These are phyloP conservation scores for Hemicrepidius hirtus DNA, from an alignment of 2,888 invertebrate genomes.

Conservation along the genomic window DNA sequence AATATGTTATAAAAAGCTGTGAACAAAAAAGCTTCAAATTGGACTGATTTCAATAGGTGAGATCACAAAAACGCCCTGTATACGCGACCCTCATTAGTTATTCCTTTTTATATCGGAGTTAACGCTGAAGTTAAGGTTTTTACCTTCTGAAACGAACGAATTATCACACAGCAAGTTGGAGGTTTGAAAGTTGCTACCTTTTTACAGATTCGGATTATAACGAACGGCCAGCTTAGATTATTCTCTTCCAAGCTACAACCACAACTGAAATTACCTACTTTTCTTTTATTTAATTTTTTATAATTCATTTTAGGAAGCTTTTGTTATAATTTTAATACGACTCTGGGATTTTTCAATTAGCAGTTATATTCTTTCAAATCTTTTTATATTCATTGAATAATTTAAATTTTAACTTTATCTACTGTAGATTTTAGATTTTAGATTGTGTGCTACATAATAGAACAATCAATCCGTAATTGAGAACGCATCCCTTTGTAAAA, in stretches of 20 bases:
- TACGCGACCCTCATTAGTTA: slow-evolving; percentile 35
- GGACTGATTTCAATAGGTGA: slow-evolving; percentile 31
- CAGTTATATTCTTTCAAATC: no score
- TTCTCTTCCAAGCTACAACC: neutral
- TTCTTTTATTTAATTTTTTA: no score
- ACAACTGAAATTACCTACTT: no score
- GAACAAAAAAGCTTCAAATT: slow-evolving; percentile 9
- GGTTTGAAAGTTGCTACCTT: slow-evolving; percentile 28
- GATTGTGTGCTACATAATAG: no score
- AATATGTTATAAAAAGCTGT: slow-evolving; percentile 11
- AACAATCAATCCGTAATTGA: no score
- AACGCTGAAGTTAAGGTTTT: slow-evolving; percentile 29
- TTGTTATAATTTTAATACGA: no score
- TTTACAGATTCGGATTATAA: slow-evolving; percentile 33
- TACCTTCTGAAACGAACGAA: slow-evolving; percentile 24
- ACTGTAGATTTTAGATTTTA: no score
- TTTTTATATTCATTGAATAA: no score
- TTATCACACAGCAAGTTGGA: slow-evolving; percentile 15
- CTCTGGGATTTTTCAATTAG: no score
- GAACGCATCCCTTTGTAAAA: no score
- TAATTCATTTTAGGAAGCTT: no score
- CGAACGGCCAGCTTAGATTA: slow-evolving; percentile 6
- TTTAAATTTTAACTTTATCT: no score
- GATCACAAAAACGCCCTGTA: slow-evolving; percentile 31
- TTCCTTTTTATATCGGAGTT: slow-evolving; percentile 31